A percentile compares a stretch with the other conserved stretches of the same genome.
Conservation (phyloP, 2,888 invertebrate species). For the Urechis unicinctus region DNA sequence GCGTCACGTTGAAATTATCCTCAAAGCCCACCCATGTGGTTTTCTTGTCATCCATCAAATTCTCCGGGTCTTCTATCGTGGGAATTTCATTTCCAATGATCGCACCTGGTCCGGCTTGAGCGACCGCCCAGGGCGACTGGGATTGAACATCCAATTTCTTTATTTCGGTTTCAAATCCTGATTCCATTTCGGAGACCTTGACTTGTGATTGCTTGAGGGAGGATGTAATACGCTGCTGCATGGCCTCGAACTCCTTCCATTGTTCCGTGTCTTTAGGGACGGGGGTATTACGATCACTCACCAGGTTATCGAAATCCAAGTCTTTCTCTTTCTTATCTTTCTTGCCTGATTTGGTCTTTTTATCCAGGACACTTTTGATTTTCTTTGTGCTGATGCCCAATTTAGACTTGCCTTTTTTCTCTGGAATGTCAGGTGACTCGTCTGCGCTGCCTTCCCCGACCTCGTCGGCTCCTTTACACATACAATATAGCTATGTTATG, state of each 20-base stretch:
- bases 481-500: no score
- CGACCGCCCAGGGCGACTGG: conserved; percentile 2
- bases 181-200: not conserved
- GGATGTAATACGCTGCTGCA: not conserved
- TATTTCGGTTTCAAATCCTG: conserved; percentile 2
- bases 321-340: conserved; percentile 1
- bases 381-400: not conserved
- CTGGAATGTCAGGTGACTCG: no score
- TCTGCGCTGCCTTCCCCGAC: no score
- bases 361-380: not conserved
- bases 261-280: conserved; percentile 1
- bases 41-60: not conserved
- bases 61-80: no score
- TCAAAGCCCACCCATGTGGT: conserved; percentile 7
- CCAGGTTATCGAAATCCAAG: not conserved
- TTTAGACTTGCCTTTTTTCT: not conserved
- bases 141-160: not conserved
- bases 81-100: no score
- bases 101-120: not conserved
- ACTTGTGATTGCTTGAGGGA: not conserved
- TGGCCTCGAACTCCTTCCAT: conserved; percentile 1
- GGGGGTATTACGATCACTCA: not conserved
- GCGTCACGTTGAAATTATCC: not conserved
- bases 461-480: no score
- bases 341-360: not conserved